These are phyloP conservation scores for Gavialis gangeticus DNA, from an alignment of 2,113 vertebrate genomes.

Conservation along the genomic window DNA sequence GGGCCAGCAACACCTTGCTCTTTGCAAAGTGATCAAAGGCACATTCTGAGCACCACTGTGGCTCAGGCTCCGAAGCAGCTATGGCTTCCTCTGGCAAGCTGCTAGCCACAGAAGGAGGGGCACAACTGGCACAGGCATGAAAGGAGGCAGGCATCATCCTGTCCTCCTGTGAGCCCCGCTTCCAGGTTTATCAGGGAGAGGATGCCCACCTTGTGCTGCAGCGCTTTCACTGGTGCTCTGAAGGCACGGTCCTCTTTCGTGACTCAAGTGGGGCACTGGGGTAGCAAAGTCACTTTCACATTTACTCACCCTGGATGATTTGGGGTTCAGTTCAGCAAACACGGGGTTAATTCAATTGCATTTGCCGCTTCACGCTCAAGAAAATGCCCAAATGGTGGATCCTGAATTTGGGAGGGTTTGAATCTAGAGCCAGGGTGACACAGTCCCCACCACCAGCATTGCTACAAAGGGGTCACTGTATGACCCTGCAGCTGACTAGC, in stretches of 20 bases:
- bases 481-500: background rate
- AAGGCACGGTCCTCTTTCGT: background rate
- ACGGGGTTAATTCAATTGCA: background rate
- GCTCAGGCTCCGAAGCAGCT: background rate
- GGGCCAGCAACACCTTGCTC: constrained; percentile 5
- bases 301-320: background rate
- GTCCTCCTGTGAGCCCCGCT: background rate
- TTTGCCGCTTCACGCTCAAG: background rate
- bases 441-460: too few relatives aligned
- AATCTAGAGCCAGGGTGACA: background rate
- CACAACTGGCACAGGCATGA: background rate
- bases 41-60: background rate
- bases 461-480: background rate
- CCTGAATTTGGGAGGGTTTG: background rate
- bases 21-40: constrained; percentile 1
- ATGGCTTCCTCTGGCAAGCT: constrained; percentile 1
- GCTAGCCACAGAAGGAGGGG: background rate
- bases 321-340: background rate
- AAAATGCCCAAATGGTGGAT: background rate
- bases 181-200: background rate
- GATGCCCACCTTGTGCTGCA: background rate
- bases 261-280: background rate
- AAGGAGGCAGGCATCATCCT: background rate
- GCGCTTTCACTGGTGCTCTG: background rate
- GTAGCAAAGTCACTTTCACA: background rate